A percentile compares a stretch with the other conserved stretches of the same genome.
Conservation (phyloP, 2,888 invertebrate species). For the Cataglyphis albicans region DNA sequence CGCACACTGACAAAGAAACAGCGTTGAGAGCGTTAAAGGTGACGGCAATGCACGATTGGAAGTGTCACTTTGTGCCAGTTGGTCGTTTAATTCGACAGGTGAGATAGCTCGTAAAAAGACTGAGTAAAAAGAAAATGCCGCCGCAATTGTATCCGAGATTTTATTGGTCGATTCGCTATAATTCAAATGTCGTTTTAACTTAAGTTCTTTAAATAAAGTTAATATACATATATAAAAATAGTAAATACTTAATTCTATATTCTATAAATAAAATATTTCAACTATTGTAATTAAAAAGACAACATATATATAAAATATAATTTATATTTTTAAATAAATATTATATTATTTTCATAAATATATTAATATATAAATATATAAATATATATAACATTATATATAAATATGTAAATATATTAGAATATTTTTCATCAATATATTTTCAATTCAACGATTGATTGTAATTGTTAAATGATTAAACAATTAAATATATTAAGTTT, state of each 20-base stretch:
- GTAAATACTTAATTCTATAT: background rate
- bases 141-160: conserved; percentile 40
- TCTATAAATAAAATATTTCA: background rate
- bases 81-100: conserved; percentile 47
- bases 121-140: conserved; percentile 31
- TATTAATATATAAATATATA: no score
- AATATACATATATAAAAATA: background rate
- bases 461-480: no score
- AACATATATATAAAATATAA: background rate
- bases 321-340: background rate
- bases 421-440: no score
- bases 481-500: no score
- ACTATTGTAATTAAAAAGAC: background rate
- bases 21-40: conserved; percentile 40
- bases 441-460: no score
- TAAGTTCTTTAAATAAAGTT: background rate
- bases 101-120: conserved; percentile 36
- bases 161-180: conserved; percentile 11
- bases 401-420: background rate
- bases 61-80: conserved; percentile 47
- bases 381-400: no score
- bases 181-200: conserved; percentile 8
- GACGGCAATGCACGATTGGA: conserved; percentile 50
- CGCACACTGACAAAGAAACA: conserved; percentile 13
- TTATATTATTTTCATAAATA: background rate